Base-by-base conservation (phyloP, 1,140 invertebrate species). In the Conus ventricosus region DNA sequence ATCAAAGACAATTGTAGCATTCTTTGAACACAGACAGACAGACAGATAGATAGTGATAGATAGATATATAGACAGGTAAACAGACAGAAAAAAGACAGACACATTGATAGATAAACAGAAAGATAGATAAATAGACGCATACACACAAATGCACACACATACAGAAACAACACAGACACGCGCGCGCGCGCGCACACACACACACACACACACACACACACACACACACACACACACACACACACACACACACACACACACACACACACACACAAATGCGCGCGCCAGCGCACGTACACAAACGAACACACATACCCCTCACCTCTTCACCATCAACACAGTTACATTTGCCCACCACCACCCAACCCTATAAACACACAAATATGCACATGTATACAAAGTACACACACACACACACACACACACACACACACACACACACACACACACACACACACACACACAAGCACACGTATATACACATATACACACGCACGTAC, bases 141-240 rank as follows among this genome's bases (percentile, higher is more conserved):
- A 75, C n/a, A 75, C 71, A 75, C 71, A n/a, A n/a, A 75, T n/a
- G 23, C 71, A 75, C 71, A 75, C 71, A 75, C 71, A 75, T n/a
- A 75, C 4, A 75, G 20, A 75, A 17, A 75, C 71, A 39, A 39
- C 39, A 39, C 39, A n/a, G 0, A 39, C 39, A 39, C 39, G n/a
- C n/a, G n/a, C n/a, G n/a, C n/a, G n/a, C n/a, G n/a, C n/a, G n/a
- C n/a, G 7, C 71, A 75, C 6, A 75, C n/a, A 75, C 71, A 75
- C 71, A n/a, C n/a, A 75, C 6, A 4, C 71, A 75, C 71, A 75
- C 71, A 75, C 71, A 75, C 6, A 75, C 4, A 75, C 4, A 75
- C 4, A 75, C 71, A 39, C n/a, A 39, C 39, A 39, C 39, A n/a
- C 39, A 39, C 39, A 39, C 39, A 39, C 39, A 39, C 39, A 39